Percentiles rank a stretch among this genome's conserved stretches.
These are phyloP conservation scores for Tuta absoluta DNA, from an alignment of 2,888 invertebrate species.

Conservation along the genomic window DNA sequence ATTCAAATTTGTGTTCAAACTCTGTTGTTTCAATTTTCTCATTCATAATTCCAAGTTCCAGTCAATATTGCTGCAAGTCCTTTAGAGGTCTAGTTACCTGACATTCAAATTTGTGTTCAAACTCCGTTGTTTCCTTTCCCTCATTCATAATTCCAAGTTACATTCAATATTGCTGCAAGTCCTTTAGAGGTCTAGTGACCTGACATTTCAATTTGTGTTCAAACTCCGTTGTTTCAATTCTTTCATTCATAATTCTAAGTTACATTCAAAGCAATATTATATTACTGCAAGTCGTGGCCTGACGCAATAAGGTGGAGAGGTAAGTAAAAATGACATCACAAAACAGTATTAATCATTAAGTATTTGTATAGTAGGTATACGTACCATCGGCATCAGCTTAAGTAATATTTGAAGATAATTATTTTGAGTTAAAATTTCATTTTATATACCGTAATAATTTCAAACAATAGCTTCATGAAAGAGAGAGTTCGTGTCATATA, in stretches of 20 bases:
- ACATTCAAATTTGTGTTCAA: too few species aligned
- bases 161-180: conserved; percentile 23
- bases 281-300: conserved; percentile 29
- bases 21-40: too few species aligned
- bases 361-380: not conserved
- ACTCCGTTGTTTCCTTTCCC: conserved; percentile 5
- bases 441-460: too few species aligned
- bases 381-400: too few species aligned
- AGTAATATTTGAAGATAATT: too few species aligned
- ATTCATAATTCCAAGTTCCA: not conserved
- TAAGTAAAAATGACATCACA: not conserved
- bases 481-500: too few species aligned
- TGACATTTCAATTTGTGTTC: conserved; percentile 1
- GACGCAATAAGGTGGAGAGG: not conserved
- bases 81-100: too few species aligned
- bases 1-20: too few species aligned
- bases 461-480: too few species aligned
- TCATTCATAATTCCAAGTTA: conserved; percentile 40
- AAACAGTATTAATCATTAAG: not conserved
- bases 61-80: not conserved
- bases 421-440: too few species aligned
- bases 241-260: conserved; percentile 39
- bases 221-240: conserved; percentile 10
- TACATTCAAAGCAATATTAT: conserved; percentile 31
- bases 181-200: conserved; percentile 32